These are phyloP conservation scores for Notechis scutatus DNA, from an alignment of 2,113 vertebrate species.

Conservation along the genomic window DNA sequence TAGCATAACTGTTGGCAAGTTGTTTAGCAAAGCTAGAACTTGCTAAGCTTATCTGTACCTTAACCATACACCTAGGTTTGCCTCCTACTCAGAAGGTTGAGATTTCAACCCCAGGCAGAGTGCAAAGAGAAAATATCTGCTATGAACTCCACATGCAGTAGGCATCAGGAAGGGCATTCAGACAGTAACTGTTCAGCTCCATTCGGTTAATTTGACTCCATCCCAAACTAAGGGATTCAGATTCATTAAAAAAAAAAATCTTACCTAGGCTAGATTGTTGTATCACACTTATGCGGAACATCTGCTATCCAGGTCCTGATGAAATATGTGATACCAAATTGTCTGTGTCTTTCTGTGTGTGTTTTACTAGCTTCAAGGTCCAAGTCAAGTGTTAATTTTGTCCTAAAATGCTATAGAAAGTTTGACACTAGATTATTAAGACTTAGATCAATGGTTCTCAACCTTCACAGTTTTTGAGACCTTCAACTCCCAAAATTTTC, in stretches of 20 bases:
- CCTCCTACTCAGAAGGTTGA: neutral
- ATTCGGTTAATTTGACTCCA: neutral
- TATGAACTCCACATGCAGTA: neutral
- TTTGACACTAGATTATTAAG: neutral
- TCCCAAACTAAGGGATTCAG: neutral
- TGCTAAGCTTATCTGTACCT: neutral
- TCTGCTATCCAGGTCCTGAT: neutral
- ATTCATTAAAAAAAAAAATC: neutral
- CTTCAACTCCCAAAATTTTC: neutral
- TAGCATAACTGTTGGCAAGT: neutral
- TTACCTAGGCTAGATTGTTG: neutral
- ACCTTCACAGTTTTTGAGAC: neutral
- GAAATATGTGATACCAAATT: neutral
- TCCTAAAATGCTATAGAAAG: neutral
- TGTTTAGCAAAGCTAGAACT: neutral
- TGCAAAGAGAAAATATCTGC: neutral
- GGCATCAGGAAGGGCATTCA: neutral
- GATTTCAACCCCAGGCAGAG: neutral
- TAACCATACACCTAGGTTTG: neutral
- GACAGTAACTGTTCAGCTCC: neutral
- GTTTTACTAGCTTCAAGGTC: neutral
- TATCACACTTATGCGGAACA: neutral
- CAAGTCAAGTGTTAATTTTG: neutral
- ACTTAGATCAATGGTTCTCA: neutral
- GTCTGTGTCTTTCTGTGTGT: neutral